Percentiles rank a stretch among this genome's conserved stretches.
These are phyloP conservation scores for Drosophila arizonae DNA, from an alignment of 1,140 invertebrate species.

Conservation along the genomic window DNA sequence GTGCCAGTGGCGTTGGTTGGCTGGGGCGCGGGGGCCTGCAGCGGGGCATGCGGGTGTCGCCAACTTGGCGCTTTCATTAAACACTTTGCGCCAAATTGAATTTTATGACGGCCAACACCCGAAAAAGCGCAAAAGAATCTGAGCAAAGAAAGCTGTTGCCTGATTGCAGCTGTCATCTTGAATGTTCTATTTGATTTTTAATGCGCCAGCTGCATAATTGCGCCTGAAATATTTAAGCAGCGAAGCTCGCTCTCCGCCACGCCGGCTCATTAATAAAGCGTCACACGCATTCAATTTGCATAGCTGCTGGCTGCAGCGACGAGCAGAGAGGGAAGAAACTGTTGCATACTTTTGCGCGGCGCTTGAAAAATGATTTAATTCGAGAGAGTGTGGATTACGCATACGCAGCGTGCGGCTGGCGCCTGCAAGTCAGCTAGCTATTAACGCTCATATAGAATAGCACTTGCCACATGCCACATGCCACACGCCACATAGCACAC, in stretches of 20 bases:
- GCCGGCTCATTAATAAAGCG: conserved; percentile 54
- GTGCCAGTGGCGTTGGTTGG: conserved; percentile 17
- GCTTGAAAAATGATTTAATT: conserved; percentile 22
- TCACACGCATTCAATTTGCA: conserved; percentile 40
- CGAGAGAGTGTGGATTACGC: conserved; percentile 47
- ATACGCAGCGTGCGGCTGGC: conserved; percentile 49
- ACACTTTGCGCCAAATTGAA: conserved; percentile 82
- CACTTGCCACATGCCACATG: not conserved
- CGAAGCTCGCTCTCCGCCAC: conserved; percentile 1
- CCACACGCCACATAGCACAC: conserved; percentile 4
- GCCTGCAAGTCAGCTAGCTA: conserved; percentile 26
- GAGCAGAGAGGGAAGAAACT: conserved; percentile 1
- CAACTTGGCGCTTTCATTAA: conserved; percentile 76
- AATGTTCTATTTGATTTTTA: conserved; percentile 78
- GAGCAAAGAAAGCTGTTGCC: conserved; percentile 8
- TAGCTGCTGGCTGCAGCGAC: conserved; percentile 11
- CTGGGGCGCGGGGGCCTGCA: not conserved
- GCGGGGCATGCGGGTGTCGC: conserved; percentile 12
- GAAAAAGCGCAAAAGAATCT: conserved; percentile 27
- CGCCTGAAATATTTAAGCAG: conserved; percentile 70
- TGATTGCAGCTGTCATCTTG: conserved; percentile 76
- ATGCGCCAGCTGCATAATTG: conserved; percentile 76
- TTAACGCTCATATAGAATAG: conserved; percentile 30
- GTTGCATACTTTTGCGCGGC: conserved; percentile 58
- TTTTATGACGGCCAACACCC: conserved; percentile 66